phyloP scores from a whole-genome alignment of 1,140 invertebrate genomes.

The Prorops nasuta region DNA sequence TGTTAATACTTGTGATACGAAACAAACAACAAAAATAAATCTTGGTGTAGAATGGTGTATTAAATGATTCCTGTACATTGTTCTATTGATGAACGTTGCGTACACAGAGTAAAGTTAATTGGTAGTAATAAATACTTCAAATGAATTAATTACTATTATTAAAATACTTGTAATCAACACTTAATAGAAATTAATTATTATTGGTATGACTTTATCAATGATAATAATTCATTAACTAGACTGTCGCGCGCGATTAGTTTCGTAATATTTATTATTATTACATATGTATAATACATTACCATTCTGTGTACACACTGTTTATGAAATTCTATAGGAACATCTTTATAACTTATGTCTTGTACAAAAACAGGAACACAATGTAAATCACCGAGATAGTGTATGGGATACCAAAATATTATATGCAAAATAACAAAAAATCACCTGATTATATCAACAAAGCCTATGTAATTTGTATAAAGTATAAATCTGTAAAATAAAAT shows the following conservation, averaged over 20 bases:
- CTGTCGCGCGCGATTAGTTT: too few relatives aligned
- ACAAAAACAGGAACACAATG: slow-evolving; percentile 17
- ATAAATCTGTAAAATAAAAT: slow-evolving; percentile 35
- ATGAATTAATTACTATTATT: slow-evolving; percentile 16
- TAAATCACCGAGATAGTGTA: slow-evolving; percentile 2
- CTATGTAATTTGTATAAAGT: slow-evolving; percentile 40
- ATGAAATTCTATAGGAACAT: slow-evolving; percentile 6
- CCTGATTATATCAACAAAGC: slow-evolving; percentile 31
- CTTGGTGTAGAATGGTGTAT: slow-evolving; percentile 12
- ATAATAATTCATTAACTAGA: too few relatives aligned
- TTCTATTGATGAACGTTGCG: slow-evolving; percentile 18
- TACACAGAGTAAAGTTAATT: slow-evolving; percentile 20
- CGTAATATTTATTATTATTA: too few relatives aligned
- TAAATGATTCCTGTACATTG: slow-evolving; percentile 15
- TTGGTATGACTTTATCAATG: background rate
- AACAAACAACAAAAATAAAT: slow-evolving; percentile 15
- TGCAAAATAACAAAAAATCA: slow-evolving; percentile 22
- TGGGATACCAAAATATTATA: slow-evolving; percentile 8
- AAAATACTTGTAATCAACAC: background rate
- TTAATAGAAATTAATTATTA: background rate
- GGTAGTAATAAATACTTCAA: slow-evolving; percentile 21
- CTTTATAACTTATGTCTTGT: slow-evolving; percentile 14
- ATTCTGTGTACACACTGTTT: slow-evolving; percentile 25
- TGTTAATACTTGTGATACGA: slow-evolving; percentile 42
- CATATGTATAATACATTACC: background rate